These are phyloP conservation scores for Sebastolobus alascanus DNA, from an alignment of 2,797 vertebrate genomes.

Conservation along the genomic window DNA sequence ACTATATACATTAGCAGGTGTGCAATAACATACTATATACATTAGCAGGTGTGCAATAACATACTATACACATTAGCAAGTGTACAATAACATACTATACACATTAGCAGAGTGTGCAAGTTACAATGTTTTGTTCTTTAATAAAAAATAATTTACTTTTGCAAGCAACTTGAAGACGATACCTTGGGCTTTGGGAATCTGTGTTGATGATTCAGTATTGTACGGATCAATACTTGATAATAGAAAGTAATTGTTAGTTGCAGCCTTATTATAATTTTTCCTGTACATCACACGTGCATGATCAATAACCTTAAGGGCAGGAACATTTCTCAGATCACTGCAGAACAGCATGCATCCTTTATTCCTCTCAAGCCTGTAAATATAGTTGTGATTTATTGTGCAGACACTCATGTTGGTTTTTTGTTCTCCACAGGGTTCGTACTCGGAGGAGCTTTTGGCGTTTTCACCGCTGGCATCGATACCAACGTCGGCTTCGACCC, in stretches of 20 bases:
- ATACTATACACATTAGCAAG: too few relatives aligned
- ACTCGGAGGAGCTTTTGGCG: constrained; percentile 95
- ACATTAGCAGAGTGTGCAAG: too few relatives aligned
- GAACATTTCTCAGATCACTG: not conserved
- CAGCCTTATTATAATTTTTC: not conserved
- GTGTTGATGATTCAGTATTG: not conserved
- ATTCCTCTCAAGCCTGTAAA: not conserved
- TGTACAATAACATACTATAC: too few relatives aligned
- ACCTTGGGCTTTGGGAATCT: not conserved
- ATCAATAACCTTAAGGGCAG: not conserved
- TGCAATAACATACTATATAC: too few relatives aligned
- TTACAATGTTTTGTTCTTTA: too few relatives aligned
- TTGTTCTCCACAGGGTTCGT: constrained; percentile 89
- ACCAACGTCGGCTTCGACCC: constrained; percentile 97
- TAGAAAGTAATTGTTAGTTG: not conserved
- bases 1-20: too few relatives aligned
- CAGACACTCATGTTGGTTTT: not conserved
- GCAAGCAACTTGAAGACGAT: not conserved
- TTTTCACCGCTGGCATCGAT: constrained; percentile 98
- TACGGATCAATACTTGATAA: not conserved
- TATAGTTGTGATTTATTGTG: not conserved
- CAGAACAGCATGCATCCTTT: not conserved
- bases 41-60: too few relatives aligned
- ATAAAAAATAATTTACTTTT: too few relatives aligned
- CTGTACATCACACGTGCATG: not conserved